Conservation (phyloP, 2,888 invertebrate genomes). For the Pheosia tremula region DNA sequence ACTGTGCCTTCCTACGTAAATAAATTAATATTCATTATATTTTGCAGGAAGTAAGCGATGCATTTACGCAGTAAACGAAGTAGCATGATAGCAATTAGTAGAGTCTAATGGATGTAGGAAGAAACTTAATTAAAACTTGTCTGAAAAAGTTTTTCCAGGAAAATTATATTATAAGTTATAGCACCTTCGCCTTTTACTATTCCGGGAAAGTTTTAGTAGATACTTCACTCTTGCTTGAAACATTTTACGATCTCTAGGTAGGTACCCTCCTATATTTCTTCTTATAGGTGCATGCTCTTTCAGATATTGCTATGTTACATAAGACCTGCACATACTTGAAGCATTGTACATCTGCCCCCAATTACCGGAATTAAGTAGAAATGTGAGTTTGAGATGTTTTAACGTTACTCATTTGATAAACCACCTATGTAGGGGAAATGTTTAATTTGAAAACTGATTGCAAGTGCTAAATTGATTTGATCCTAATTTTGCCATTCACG, state of each 20-base stretch:
- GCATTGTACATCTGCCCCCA: too few relatives aligned
- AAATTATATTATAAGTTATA: not conserved
- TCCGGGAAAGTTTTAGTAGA: not conserved
- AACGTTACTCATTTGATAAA: too few relatives aligned
- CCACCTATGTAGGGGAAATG: too few relatives aligned
- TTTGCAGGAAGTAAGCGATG: not conserved
- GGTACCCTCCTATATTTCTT: not conserved
- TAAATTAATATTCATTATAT: not conserved
- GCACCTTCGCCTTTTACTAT: not conserved
- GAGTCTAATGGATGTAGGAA: too few relatives aligned
- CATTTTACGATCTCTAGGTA: not conserved
- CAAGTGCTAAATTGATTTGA: too few relatives aligned
- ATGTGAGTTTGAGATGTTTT: too few relatives aligned
- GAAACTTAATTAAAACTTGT: not conserved
- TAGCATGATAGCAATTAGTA: not conserved
- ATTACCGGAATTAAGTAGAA: too few relatives aligned
- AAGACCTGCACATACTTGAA: too few relatives aligned
- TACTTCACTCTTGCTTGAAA: not conserved
- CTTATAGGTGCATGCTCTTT: too few relatives aligned
- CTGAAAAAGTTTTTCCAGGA: not conserved
- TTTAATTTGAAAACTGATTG: too few relatives aligned
- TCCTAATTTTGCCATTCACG: too few relatives aligned
- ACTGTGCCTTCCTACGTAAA: not conserved
- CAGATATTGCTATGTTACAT: too few relatives aligned
- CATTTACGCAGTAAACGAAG: not conserved